Evolutionary conservation across 1,140 invertebrate species (phyloP), one percentile per base, ranked within the genome.

Genomic region (Lasioglossum baleicum): DNA sequence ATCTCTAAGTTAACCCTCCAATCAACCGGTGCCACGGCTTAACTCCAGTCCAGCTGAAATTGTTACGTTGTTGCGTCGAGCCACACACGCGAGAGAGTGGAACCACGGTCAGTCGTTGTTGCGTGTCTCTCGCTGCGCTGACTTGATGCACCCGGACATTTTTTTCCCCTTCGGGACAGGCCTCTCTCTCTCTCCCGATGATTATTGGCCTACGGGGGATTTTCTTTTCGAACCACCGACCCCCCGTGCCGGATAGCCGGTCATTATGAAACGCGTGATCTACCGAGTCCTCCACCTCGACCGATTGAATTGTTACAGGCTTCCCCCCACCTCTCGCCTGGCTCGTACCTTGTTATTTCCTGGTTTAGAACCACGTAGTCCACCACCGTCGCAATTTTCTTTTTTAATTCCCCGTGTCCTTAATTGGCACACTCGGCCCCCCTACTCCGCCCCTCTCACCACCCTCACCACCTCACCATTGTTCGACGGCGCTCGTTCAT

Each of bases 21-120:
- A 77, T 77, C 75, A 67, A 61, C 35, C 66, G 56, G 56, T 60
- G 48, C 72, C 44, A 53, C 35, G 65, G 20, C 22, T 7, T 68
- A 75, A 75, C 20, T 61, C 48, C 44, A 20, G 13, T 10, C 53
- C 56, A 20, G 20, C 17, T 48, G 26, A 65, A 65, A 78, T 78
- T 64, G 75, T 78, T 72, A 72, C 60, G 58, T 78, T 71, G 68
- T 44, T 48, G 44, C 75, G 75, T n/a, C 20, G 20, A n/a, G 44
- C n/a, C 44, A 2, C 44, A 71, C 51, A 17, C 51, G 15, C 17
- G 51, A 13, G 10, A 8, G 48, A 13, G 5, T 5, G 0, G 11
- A 11, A 5, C 4, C 10, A 13, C 48, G 11, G 13, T 15, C 13
- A 10, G 48, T 51, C 11, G 48, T 51, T 40, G 22, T 35, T 35